phyloP scores from a whole-genome alignment of 2,113 vertebrate species.

The Oncorhynchus keta region DNA sequence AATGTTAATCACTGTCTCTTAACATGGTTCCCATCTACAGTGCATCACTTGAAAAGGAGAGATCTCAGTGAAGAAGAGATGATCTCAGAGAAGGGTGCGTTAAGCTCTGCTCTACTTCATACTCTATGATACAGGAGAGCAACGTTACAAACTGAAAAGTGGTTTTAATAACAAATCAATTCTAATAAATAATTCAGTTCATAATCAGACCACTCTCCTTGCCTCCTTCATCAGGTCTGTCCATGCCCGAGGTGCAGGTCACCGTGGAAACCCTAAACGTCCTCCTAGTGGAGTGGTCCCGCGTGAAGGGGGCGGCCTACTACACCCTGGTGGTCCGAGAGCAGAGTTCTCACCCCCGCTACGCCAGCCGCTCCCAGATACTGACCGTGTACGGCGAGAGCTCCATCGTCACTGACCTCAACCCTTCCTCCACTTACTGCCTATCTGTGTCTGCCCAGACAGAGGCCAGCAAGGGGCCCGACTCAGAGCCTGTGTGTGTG shows the following conservation, averaged over 20 bases:
- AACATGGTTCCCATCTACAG: slow-evolving; percentile 28
- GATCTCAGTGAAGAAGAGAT: slow-evolving; percentile 31
- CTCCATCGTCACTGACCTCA: slow-evolving; percentile 42
- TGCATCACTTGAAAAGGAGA: slow-evolving; percentile 39
- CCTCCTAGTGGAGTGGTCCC: slow-evolving; percentile 44
- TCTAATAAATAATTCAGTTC: background rate
- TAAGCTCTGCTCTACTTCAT: background rate
- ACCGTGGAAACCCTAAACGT: slow-evolving; percentile 37
- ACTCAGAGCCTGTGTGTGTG: slow-evolving; percentile 53
- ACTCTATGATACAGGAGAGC: background rate
- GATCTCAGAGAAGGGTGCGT: slow-evolving; percentile 39
- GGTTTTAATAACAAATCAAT: too few species aligned
- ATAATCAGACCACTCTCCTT: background rate
- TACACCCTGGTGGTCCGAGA: slow-evolving; percentile 48
- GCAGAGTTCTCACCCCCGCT: slow-evolving; percentile 4
- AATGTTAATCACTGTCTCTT: background rate
- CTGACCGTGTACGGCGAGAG: slow-evolving; percentile 35
- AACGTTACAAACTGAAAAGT: too few species aligned
- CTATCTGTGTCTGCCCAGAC: slow-evolving; percentile 39
- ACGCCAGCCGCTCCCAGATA: slow-evolving; percentile 5
- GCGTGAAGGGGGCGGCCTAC: slow-evolving; percentile 17
- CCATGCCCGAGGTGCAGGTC: slow-evolving; percentile 41
- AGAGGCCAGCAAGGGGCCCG: slow-evolving; percentile 6
- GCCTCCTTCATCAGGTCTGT: background rate
- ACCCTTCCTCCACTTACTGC: slow-evolving; percentile 47